phyloP scores from a whole-genome alignment of 1,140 invertebrate species.

The Zaprionus tsacasi region DNA sequence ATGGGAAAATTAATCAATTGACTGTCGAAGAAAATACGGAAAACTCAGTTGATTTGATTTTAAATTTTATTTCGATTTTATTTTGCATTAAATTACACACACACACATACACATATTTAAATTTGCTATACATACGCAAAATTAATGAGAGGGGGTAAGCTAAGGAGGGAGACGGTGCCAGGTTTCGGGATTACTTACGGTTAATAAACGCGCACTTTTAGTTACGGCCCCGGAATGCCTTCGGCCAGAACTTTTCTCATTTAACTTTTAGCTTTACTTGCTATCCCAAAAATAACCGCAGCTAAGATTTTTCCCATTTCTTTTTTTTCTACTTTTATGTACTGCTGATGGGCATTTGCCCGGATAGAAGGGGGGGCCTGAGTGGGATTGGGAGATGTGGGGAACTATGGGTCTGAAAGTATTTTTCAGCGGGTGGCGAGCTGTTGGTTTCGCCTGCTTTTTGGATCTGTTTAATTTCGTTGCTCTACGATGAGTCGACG shows the following conservation, averaged over 20 bases:
- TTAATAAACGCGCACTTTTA: conserved; percentile 71
- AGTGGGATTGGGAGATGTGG: background rate
- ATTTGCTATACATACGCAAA: background rate
- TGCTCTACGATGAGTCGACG: conserved; percentile 11
- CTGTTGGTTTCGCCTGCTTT: conserved; percentile 16
- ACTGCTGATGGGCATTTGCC: conserved; percentile 61
- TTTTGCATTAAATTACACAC: background rate
- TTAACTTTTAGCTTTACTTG: conserved; percentile 59
- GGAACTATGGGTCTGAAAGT: conserved; percentile 43
- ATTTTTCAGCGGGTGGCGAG: conserved; percentile 28
- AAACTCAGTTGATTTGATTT: background rate
- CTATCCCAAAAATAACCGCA: conserved; percentile 29
- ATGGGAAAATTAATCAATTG: conserved; percentile 19
- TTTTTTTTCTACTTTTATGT: conserved; percentile 60
- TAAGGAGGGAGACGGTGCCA: background rate
- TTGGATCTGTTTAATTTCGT: conserved; percentile 55
- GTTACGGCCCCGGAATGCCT: conserved; percentile 46
- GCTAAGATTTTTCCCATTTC: conserved; percentile 19
- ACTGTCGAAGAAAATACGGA: background rate
- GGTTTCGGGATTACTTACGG: conserved; percentile 57
- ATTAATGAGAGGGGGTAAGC: background rate
- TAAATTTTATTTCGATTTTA: background rate
- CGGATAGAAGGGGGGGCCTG: too few relatives aligned
- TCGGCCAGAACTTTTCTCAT: conserved; percentile 66
- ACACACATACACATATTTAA: background rate